Evolutionary conservation across 1,140 invertebrate genomes (phyloP), one percentile per base, ranked within the genome.

Genomic region (Probaryconus sp.): DNA sequence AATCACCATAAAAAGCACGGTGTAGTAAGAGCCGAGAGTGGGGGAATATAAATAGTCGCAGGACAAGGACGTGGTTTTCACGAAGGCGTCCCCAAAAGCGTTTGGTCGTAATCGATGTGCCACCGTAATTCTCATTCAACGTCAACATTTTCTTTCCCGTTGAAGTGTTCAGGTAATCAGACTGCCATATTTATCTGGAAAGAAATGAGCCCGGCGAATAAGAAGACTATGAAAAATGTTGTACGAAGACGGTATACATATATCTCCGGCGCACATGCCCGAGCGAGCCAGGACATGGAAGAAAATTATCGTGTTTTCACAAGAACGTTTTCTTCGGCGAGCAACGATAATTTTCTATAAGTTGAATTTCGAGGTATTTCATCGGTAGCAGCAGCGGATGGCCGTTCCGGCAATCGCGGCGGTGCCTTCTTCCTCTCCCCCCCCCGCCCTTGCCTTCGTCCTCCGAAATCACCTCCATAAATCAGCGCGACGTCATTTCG

Each of bases 401-500:
- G 30, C 17, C 45, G 31, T 43, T 47, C 28, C 31, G 31, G 31
- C 28, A 18, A 33, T 50, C 43, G 43, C 24, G 18, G 42, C 33
- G 24, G 26, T 38, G 30, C 33, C 30, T 35, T 38, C 42, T 38
- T 45, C 11, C 9, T 5, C 30, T 9, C 17, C 31, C 4, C 14
- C 30, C 42, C 35, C 13, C 47, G 18, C 28, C 40, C n/a, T 38
- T 38, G n/a, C n/a, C 55, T 47, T 56, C 51, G 37, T 24, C 60
- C 21, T 40, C 33, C 63, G 53, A 71, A 77, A 82, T 82, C 79
- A 76, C 78, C 70, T 68, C 64, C 51, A 76, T 81, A 80, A 83
- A 83, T 82, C 76, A 79, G 33, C 42, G 7, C 31, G 38, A 5
- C 71, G 48, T 74, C 73, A 65, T 72, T 76, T 43, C 38, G 48